A percentile compares a stretch with the other conserved stretches of the same genome.
phyloP scores from a whole-genome alignment of 2,113 vertebrate genomes.

The Glaucomys volans region DNA sequence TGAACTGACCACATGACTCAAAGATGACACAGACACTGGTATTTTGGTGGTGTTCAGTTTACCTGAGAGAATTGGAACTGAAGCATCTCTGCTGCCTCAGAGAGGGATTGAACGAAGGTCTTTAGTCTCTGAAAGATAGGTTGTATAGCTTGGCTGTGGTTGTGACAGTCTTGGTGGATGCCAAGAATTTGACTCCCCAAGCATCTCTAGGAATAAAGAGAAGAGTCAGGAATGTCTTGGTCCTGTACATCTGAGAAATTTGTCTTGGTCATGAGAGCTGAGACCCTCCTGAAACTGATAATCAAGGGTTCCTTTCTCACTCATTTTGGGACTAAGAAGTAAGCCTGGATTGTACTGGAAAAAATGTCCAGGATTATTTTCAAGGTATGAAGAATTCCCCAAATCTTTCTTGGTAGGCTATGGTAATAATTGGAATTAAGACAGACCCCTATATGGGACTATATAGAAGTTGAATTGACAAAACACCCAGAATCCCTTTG shows the following conservation, averaged over 20 bases:
- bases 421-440: slow-evolving; percentile 19
- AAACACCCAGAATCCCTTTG: slow-evolving; percentile 20
- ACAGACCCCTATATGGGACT: not conserved
- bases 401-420: not conserved
- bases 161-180: not conserved
- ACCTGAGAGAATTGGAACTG: not conserved
- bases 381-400: slow-evolving; percentile 9
- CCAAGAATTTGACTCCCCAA: not conserved
- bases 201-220: not conserved
- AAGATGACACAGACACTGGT: not conserved
- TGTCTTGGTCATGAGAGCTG: not conserved
- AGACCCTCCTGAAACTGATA: not conserved
- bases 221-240: not conserved
- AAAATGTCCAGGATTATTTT: slow-evolving; percentile 9
- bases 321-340: not conserved
- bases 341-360: slow-evolving; percentile 4
- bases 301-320: not conserved
- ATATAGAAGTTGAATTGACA: not conserved
- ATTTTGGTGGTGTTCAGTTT: not conserved
- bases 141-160: not conserved
- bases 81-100: not conserved
- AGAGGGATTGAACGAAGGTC: not conserved
- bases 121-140: not conserved
- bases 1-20: not conserved
- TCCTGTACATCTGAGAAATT: not conserved